Base-by-base conservation (phyloP, 2,113 vertebrate genomes). In the Sebastes schlegelii region DNA sequence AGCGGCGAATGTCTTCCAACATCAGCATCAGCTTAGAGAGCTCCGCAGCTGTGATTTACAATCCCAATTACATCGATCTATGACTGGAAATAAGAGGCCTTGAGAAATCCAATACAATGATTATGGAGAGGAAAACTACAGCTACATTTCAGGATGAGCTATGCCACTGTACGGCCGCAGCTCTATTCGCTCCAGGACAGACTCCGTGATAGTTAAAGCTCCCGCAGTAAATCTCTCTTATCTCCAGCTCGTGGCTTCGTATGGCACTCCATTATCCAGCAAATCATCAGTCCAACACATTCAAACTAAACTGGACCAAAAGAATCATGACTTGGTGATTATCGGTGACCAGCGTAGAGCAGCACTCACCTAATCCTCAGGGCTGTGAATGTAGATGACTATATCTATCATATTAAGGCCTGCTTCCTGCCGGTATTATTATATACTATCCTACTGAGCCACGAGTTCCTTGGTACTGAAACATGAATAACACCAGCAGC, bases 91-190 rank as follows among this genome's bases (percentile, higher is more conserved):
- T 88, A 91, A 91, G 83, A 89, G 88, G 87, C 88, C 83, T 84
- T 90, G 86, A 91, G 88, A 91, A 91, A 88, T 90, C 75, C 90
- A 91, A 91, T 92, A 78, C 88, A 84, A 90, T 88, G 88, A 92
- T 91, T 85, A 91, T 86, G 84, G 86, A 80, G 84, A 89, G 78
- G 86, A 89, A 92, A 90, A 90, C 84, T 82, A 77, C 80, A 57
- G 90, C 90, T 86, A 90, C 90, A 93, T 93, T 89, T 93, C 91
- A 92, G 87, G 72, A 87, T 92, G 91, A 93, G 84, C 88, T 86
- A 92, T 81, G 83, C 65, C 42, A 57, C 46, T 61, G 74, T 52
- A 79, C 78, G 75, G 80, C 85, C 78, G 81, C 73, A 75, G 80
- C 85, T 87, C 63, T 65, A 82, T 82, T 40, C 7, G 71, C 85